These are phyloP conservation scores for Pherbina coryleti DNA, from an alignment of 2,888 invertebrate species.

Conservation along the genomic window DNA sequence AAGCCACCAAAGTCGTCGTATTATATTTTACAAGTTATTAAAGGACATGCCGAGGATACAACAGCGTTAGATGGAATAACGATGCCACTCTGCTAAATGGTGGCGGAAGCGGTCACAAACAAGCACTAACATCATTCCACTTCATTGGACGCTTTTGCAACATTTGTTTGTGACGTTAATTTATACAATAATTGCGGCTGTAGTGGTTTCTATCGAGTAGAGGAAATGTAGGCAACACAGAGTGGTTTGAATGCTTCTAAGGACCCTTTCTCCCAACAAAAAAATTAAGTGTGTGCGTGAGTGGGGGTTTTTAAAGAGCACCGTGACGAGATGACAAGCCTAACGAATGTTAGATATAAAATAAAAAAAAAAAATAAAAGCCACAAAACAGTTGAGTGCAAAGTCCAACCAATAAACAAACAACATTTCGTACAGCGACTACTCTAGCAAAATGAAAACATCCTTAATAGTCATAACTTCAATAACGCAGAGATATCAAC, in stretches of 20 bases:
- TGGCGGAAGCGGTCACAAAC: slow-evolving; percentile 35
- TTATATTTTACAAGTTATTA: slow-evolving; percentile 63
- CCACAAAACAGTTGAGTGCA: not conserved
- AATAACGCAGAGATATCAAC: not conserved
- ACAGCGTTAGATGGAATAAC: slow-evolving; percentile 51
- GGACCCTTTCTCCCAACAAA: not conserved
- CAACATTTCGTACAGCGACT: not conserved
- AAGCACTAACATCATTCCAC: slow-evolving; percentile 65
- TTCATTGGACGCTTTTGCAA: slow-evolving; percentile 70
- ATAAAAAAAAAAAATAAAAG: not conserved
- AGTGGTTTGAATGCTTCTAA: not conserved
- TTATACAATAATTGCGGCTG: slow-evolving; percentile 66
- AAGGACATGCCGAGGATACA: slow-evolving; percentile 48
- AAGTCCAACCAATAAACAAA: not conserved
- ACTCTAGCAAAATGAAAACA: not conserved
- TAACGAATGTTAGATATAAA: not conserved
- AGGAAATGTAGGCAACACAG: not conserved
- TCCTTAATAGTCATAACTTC: not conserved
- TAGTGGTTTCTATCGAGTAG: slow-evolving; percentile 26
- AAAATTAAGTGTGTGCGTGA: not conserved
- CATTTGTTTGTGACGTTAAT: slow-evolving; percentile 71
- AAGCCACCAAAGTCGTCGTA: slow-evolving; percentile 45
- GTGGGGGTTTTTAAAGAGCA: not conserved
- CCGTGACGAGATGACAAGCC: not conserved
- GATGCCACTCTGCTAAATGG: slow-evolving; percentile 39